Conservation (phyloP, 1,140 invertebrate genomes). For the Cotesia chilonis region DNA sequence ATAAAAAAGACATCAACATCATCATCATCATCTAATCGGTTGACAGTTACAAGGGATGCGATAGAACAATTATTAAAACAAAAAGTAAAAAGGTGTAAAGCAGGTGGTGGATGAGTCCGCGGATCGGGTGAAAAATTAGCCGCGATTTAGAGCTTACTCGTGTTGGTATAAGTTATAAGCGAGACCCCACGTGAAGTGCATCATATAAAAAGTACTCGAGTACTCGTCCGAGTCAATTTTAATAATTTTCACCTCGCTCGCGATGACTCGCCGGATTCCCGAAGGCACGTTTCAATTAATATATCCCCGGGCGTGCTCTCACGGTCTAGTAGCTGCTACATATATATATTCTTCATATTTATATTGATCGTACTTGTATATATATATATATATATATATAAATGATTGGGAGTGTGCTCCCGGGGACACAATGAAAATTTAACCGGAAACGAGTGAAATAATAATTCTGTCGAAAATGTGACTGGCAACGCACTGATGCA, state of each 20-base stretch:
- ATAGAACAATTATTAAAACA: slow-evolving; percentile 38
- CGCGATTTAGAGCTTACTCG: slow-evolving; percentile 48
- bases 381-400: slow-evolving; percentile 1
- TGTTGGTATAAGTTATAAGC: background rate
- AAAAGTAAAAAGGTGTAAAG: slow-evolving; percentile 38
- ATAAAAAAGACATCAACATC: too few relatives aligned
- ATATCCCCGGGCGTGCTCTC: slow-evolving; percentile 37
- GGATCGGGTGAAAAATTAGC: slow-evolving; percentile 51
- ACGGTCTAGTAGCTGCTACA: slow-evolving; percentile 12
- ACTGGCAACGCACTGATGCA: slow-evolving; percentile 15
- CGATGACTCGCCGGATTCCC: slow-evolving; percentile 53
- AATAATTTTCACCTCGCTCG: slow-evolving; percentile 47
- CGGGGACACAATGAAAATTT: slow-evolving; percentile 33
- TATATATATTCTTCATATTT: slow-evolving; percentile 27
- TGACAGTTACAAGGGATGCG: too few relatives aligned
- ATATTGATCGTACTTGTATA: slow-evolving; percentile 45
- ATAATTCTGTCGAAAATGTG: slow-evolving; percentile 29
- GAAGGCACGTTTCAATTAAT: slow-evolving; percentile 52
- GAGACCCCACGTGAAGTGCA: slow-evolving; percentile 12
- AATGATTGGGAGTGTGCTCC: background rate
- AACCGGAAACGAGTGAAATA: slow-evolving; percentile 34
- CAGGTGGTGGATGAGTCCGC: slow-evolving; percentile 53
- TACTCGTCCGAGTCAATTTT: slow-evolving; percentile 50
- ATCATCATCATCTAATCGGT: too few relatives aligned
- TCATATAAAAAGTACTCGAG: slow-evolving; percentile 8